These are phyloP conservation scores for Passer domesticus DNA, from an alignment of 2,113 vertebrate genomes.

Conservation along the genomic window DNA sequence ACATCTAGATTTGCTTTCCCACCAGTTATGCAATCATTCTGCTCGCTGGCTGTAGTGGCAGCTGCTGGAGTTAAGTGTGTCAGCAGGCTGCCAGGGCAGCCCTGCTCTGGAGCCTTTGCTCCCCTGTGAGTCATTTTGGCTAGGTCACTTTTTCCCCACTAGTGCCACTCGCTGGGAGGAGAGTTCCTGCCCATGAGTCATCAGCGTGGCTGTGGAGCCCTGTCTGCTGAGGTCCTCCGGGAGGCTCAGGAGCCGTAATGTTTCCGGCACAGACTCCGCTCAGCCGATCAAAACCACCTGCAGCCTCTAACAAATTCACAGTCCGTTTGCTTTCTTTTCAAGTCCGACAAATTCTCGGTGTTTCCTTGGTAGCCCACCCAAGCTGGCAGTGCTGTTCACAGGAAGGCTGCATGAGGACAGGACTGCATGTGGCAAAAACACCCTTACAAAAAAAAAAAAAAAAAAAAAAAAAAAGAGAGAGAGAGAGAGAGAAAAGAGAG, in stretches of 20 bases:
- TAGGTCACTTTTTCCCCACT: conserved; percentile 10
- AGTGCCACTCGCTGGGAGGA: neutral
- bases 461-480: too few relatives aligned
- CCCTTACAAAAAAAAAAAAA: neutral
- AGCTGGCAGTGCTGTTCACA: neutral
- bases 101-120: neutral
- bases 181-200: neutral
- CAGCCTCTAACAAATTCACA: neutral
- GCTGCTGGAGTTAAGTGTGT: neutral
- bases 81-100: neutral
- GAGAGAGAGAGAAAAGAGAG: too few relatives aligned
- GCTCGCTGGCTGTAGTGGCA: neutral
- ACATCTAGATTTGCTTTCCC: neutral
- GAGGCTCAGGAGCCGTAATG: neutral
- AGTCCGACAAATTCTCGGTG: neutral
- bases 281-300: neutral
- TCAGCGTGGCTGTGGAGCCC: neutral
- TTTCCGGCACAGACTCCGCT: neutral
- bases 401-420: conserved; percentile 6
- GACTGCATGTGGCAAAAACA: neutral
- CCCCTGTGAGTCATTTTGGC: conserved; percentile 7
- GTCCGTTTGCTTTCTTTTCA: neutral
- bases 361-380: neutral
- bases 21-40: neutral
- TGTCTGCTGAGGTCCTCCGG: neutral